Base-by-base conservation (phyloP, 2,797 vertebrate genomes). In the Brachyalestes nurse region DNA sequence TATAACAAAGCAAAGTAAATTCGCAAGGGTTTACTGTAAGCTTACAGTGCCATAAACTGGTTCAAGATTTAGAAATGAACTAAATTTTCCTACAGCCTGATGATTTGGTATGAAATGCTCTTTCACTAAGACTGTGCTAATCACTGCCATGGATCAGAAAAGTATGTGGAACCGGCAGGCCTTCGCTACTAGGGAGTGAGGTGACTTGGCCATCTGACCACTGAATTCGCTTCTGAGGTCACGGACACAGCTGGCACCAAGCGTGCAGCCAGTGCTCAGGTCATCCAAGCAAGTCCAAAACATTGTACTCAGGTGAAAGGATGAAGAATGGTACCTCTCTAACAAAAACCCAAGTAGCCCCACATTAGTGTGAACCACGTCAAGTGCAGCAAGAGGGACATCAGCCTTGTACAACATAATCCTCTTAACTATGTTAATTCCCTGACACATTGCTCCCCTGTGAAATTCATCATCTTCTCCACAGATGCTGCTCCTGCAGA, bases 381-480 rank as follows among this genome's bases (percentile, higher is more conserved):
- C 49, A 34, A 57, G 34, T 51, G 57, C 81, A 78, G 76, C 58
- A 19, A 65, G 64, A 79, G 57, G 77, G 21, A 34, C 13, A 38
- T 72, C 65, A 40, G 51, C 28, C 38, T 34, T 49, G n/a, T 19
- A n/a, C 23, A 71, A 67, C 28, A 42, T 77, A 71, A 71, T 71
- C 51, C 58, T 47, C 64, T 70, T 57, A 69, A 51, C 38, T 45
- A 53, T 58, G 66, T 62, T 78, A 55, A 73, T 78, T 75, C 57
- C 60, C 65, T 61, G 47, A 81, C 55, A 67, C 23, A 14, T 6
- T 69, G 57, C 57, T 53, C 45, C 45, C 40, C 25, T 49, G 72
- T 28, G 28, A 58, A 64, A 83, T 61, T 65, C 72, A 45, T 64
- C 77, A 79, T 64, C 47, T 72, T 42, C 1, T 40, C 70, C 42